Evolutionary conservation across 2,113 vertebrate genomes (phyloP), one percentile per base, ranked within the genome.

Genomic region (Varanus komodoensis): DNA sequence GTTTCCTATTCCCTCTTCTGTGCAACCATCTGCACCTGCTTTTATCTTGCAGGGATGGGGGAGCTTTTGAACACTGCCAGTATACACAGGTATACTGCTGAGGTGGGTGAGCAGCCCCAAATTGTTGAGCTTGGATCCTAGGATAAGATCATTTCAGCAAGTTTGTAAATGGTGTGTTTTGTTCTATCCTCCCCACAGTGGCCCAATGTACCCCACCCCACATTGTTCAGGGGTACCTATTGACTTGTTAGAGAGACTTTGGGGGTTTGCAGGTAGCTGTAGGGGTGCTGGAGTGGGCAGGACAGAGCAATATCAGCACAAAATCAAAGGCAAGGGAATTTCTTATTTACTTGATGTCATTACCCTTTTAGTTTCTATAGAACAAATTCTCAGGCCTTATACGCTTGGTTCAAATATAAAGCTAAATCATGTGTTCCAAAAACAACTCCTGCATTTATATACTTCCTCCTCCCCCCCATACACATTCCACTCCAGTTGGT

Each of bases 261-360:
- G 19, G 19, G 34, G 74, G 34, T 3, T 77, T 77, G 74, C 38
- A 23, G 12, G 73, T n/a, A 14, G n/a, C 73, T 75, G 32, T 2
- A 15, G 71, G 15, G 71, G 69, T 32, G n/a, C 17, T 44, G 61
- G 61, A 19, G 19, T 14, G 61, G 61, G 21, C 11, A 3, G 15
- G 61, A 64, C 61, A 64, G 19, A 48, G 17, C 8, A 78, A 75
- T 8, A 71, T 75, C 88, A 84, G 81, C 90, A 34, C 87, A 93
- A 38, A 84, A 3, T 64, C 90, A 82, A 84, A 93, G 77, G 38
- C 44, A 38, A 8, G 74, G 91, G 78, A 90, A 73, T 69, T 79
- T 54, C 89, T 91, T 38, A 88, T 78, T 81, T 90, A 17, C 67
- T 93, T 87, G 27, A 15, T 54, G 12, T 6, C 44, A 8, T 89